A percentile compares a stretch with the other conserved stretches of the same genome.
Conservation (phyloP, 2,888 invertebrate species). For the Nesidiocoris tenuis region DNA sequence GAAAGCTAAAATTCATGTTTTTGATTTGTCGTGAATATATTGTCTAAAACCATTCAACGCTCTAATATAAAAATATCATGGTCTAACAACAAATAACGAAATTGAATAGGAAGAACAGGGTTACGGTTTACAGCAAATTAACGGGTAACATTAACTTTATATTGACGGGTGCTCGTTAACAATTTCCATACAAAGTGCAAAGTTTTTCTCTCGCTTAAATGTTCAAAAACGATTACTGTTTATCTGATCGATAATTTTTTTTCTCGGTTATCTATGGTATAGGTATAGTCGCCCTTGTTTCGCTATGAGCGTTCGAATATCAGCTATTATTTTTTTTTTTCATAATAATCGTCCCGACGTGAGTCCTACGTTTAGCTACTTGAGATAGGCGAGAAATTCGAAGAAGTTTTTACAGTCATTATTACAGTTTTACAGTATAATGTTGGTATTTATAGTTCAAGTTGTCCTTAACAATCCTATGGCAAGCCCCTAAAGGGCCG, state of each 20-base stretch:
- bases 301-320: slow-evolving; percentile 19
- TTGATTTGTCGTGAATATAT: slow-evolving; percentile 32
- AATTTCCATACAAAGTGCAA: slow-evolving; percentile 17
- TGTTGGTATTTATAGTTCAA: slow-evolving; percentile 1
- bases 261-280: background rate
- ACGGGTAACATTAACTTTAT: background rate
- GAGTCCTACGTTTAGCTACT: slow-evolving; percentile 11
- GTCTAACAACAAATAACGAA: background rate
- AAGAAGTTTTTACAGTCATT: slow-evolving; percentile 36
- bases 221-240: background rate
- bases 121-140: background rate
- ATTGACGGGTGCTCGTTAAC: slow-evolving; percentile 23
- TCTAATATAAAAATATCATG: slow-evolving; percentile 34
- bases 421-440: slow-evolving; percentile 22
- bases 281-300: background rate
- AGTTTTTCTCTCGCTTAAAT: slow-evolving; percentile 22
- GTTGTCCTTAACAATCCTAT: slow-evolving; percentile 20
- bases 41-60: slow-evolving; percentile 26
- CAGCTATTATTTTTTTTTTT: slow-evolving; percentile 17
- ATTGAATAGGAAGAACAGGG: background rate
- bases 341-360: slow-evolving; percentile 15
- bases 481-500: slow-evolving; percentile 26
- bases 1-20: slow-evolving; percentile 4
- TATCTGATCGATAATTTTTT: background rate
- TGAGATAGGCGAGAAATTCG: slow-evolving; percentile 19